Conservation (phyloP, 2,888 invertebrate genomes). For the Euplexia lucipara region DNA sequence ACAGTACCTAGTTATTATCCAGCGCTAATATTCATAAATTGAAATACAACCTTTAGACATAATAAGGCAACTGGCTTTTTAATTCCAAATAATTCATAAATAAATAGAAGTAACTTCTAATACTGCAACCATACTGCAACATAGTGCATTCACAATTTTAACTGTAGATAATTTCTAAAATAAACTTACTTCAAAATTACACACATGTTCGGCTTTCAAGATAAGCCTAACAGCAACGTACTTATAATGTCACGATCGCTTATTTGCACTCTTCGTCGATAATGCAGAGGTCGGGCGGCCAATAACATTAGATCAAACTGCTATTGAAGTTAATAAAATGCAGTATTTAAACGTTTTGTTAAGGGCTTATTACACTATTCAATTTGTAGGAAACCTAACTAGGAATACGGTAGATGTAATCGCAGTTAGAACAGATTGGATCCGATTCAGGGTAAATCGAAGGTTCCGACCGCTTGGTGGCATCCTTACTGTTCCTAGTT, state of each 20-base stretch:
- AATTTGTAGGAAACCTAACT: too few species aligned
- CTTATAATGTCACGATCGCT: background rate
- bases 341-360: background rate
- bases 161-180: background rate
- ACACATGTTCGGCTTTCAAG: conserved; percentile 13
- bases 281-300: conserved; percentile 25
- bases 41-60: too few species aligned
- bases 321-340: background rate
- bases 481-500: too few species aligned
- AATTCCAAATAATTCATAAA: background rate
- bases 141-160: background rate
- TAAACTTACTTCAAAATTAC: background rate
- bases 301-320: conserved; percentile 2
- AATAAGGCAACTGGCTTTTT: too few species aligned
- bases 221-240: conserved; percentile 10
- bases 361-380: too few species aligned
- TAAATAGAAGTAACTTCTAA: too few species aligned
- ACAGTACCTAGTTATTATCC: too few species aligned
- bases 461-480: too few species aligned
- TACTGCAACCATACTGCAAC: background rate
- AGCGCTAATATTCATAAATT: too few species aligned
- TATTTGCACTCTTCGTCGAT: conserved; percentile 27
- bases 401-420: too few species aligned
- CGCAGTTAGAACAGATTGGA: too few species aligned
- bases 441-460: too few species aligned